Base-by-base conservation (phyloP, 2,888 invertebrate species). In the Parnassius mnemosyne region DNA sequence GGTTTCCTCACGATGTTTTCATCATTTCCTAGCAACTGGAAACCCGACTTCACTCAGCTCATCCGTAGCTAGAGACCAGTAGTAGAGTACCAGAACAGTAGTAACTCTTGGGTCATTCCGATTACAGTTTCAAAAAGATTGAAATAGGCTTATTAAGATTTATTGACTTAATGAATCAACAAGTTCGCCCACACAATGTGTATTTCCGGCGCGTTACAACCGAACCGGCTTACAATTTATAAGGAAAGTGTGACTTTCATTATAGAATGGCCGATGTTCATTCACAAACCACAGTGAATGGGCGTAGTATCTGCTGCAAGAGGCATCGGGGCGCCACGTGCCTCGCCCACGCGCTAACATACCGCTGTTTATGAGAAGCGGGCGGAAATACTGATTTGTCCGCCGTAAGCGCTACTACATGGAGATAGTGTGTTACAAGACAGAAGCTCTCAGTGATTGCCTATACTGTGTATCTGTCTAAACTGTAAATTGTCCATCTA, bases 371-470 rank as follows among this genome's bases (percentile, higher is more conserved):
- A 66, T 66, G 68, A 70, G 72, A 72, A 69, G 68, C 71, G 72
- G 72, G 66, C 76, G 80, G 80, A 81, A 81, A 76, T 80, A 69
- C 54, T 67, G 77, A 79, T 81, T 83, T 81, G 79, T 78, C 66
- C 63, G 65, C 11, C 59, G 13, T 64, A 67, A 58, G 71, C 64
- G 70, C 68, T 70, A 68, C 63, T 55, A 60, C 60, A 57, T 55
- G 13, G 7, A 34, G 34, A 34, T 20, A 20, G 20, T 11, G 13
- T 41, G 11, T 54, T 51, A 54, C 12, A 57, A 63, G 53, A 12
- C 11, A 34, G 34, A 34, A 34, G 34, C 34, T 34, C 34, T 34
- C 0, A 34, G 7, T 34, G 34, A 34, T 34, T 34, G 34, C 5
- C 34, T 34, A 34, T 34, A 34, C 34, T 34, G 34, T 34, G 34